phyloP scores from a whole-genome alignment of 1,140 invertebrate genomes.

The Cydia amplana region DNA sequence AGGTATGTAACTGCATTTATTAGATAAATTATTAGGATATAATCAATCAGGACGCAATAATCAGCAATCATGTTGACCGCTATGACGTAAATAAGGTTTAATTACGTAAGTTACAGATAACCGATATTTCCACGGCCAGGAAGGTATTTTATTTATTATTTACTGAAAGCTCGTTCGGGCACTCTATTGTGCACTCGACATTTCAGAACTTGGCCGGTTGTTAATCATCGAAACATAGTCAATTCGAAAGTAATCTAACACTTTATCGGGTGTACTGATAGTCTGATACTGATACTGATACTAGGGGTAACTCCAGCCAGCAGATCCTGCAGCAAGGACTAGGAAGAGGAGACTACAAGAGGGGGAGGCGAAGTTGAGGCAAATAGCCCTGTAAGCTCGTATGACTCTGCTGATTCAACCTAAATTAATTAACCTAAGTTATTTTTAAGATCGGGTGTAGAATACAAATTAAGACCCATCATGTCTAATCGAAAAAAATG shows the following conservation, averaged over 20 bases:
- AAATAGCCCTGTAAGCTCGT: no score
- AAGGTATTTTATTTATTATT: neutral
- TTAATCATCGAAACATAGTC: neutral
- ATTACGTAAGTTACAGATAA: neutral
- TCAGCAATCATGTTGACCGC: neutral
- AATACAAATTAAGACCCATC: no score
- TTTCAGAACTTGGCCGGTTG: neutral
- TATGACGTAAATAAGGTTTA: constrained; percentile 10
- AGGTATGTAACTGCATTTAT: neutral
- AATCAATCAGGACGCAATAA: neutral
- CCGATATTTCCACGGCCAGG: constrained; percentile 2
- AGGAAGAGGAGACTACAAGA: no score
- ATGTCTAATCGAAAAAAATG: no score
- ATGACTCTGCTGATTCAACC: no score
- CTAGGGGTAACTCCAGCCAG: no score
- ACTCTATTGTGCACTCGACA: neutral
- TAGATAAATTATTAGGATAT: neutral
- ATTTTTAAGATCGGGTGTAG: neutral
- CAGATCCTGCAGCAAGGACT: no score
- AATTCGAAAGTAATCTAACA: neutral
- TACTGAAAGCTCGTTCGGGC: neutral
- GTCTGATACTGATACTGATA: no score
- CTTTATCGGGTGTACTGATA: no score
- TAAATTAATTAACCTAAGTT: no score
- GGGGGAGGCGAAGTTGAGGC: no score